Base-by-base conservation (phyloP, 2,113 vertebrate genomes). In the Plestiodon gilberti region DNA sequence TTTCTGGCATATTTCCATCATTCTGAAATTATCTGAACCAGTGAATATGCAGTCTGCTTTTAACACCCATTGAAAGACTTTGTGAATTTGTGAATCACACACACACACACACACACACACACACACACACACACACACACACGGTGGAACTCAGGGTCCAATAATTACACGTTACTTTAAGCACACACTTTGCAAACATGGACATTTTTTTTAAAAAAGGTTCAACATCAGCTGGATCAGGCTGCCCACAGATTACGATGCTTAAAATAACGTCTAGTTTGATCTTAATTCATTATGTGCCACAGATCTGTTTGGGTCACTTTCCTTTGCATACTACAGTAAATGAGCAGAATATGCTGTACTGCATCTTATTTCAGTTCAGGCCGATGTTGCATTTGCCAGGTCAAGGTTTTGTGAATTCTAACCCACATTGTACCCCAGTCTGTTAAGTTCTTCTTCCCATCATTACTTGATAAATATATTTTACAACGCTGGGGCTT, bases 11-110 rank as follows among this genome's bases (percentile, higher is more conserved):
- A 1, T 6, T 82, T 86, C 83, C 79, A 87, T 62, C 67, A 83
- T 52, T 40, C 84, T 85, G 20, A 83, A 80, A 30, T 4, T 78
- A 0, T 28, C 75, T 77, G 82, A 9, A 84, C 4, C 78, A 79
- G 23, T 3, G 59, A 33, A 79, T 6, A 35, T 69, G 33, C 38
- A 55, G 78, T 83, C 57, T 73, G 48, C 48, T 86, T n/a, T 35
- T 70, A 86, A n/a, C 30, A 89, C 75, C 15, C 13, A 62, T 22
- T 84, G 84, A 81, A 81, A 67, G 30, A 48, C 43, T 33, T 78
- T 48, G 87, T 90, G 59, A 35, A 73, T 91, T 87, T 86, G n/a
- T n/a, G n/a, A n/a, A n/a, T n/a, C n/a, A n/a, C n/a, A n/a, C n/a
- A n/a, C n/a, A n/a, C n/a, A n/a, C n/a, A n/a, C n/a, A n/a, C n/a